phyloP scores from a whole-genome alignment of 2,888 invertebrate species.

The Plutella xylostella region DNA sequence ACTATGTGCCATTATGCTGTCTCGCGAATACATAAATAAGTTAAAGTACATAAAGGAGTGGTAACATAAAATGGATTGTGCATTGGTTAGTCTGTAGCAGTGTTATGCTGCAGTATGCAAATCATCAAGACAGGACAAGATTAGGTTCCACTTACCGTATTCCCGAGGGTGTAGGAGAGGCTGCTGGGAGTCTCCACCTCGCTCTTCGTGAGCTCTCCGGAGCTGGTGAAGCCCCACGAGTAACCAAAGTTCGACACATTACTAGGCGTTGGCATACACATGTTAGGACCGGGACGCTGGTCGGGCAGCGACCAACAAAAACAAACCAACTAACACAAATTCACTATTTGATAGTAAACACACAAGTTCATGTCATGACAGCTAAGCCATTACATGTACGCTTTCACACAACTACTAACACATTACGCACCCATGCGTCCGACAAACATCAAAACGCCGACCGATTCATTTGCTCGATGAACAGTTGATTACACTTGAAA shows the following conservation, averaged over 20 bases:
- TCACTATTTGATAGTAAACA: conserved; percentile 59
- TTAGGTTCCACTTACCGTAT: conserved; percentile 55
- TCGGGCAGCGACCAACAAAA: conserved; percentile 40
- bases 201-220: conserved; percentile 60
- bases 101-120: no score
- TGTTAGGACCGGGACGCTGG: conserved; percentile 30
- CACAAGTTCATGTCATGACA: conserved; percentile 62
- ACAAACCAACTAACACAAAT: conserved; percentile 53
- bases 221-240: conserved; percentile 63
- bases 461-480: conserved; percentile 25
- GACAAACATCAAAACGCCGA: conserved; percentile 37
- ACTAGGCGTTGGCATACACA: conserved; percentile 68
- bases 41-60: no score
- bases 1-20: no score
- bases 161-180: conserved; percentile 62
- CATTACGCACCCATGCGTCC: conserved; percentile 44
- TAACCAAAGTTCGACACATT: conserved; percentile 67
- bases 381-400: conserved; percentile 61
- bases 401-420: conserved; percentile 64
- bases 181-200: conserved; percentile 65
- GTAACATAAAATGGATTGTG: no score
- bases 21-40: no score
- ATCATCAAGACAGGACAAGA: no score
- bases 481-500: conserved; percentile 23
- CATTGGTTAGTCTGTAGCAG: no score